phyloP scores from a whole-genome alignment of 92 coral and sea anemone species.

The Micromussa lordhowensis region DNA sequence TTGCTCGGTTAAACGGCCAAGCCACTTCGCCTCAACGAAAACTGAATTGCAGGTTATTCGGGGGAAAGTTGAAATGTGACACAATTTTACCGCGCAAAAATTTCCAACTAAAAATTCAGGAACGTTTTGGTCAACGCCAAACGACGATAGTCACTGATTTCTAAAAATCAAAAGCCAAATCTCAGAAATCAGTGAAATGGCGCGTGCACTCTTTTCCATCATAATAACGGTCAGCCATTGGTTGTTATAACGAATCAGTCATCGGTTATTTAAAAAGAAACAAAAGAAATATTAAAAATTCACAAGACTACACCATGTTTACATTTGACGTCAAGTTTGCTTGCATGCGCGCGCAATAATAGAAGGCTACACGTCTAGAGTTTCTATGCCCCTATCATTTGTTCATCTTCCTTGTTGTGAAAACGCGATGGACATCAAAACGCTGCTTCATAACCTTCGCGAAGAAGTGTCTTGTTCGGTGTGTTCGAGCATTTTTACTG shows the following conservation, averaged over 20 bases:
- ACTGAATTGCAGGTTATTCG: no score
- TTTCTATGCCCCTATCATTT: not conserved
- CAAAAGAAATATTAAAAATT: not conserved
- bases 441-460: constrained; percentile 8
- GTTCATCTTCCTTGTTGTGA: not conserved
- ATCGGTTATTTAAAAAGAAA: not conserved
- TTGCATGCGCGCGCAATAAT: not conserved
- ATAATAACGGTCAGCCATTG: not conserved
- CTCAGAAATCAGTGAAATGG: not conserved
- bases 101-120: no score
- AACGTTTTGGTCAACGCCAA: no score
- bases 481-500: constrained; percentile 9
- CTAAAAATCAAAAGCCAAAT: not conserved
- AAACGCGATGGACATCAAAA: constrained; percentile 4
- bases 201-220: no score
- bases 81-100: no score
- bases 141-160: not conserved
- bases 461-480: constrained; percentile 33
- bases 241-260: not conserved
- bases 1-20: no score
- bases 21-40: no score
- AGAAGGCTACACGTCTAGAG: not conserved
- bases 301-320: not conserved
- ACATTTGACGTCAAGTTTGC: not conserved
- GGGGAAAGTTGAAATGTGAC: no score